Evolutionary conservation across 2,113 vertebrate genomes (phyloP).

Genomic region (Chaetorhynchus papuensis): DNA sequence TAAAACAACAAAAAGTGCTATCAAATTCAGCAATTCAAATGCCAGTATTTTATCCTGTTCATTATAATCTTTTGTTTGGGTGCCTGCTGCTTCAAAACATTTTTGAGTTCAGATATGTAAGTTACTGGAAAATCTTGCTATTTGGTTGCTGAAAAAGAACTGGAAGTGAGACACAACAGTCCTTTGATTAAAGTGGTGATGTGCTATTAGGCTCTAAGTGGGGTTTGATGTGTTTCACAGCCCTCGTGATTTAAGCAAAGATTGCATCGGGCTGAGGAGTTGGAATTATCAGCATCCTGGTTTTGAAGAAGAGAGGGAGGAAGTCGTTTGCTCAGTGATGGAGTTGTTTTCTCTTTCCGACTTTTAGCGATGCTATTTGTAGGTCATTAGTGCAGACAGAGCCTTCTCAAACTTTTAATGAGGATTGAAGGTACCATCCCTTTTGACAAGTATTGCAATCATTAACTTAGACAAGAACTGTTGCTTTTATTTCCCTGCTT

Average conservation of each 20-base stretch:
- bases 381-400: neutral
- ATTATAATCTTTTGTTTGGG: neutral
- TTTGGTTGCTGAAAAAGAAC: neutral
- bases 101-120: neutral
- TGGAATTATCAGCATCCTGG: neutral
- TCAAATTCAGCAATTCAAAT: neutral
- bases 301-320: neutral
- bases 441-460: neutral
- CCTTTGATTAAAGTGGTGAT: neutral
- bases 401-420: neutral
- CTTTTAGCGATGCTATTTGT: neutral
- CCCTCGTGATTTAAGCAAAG: neutral
- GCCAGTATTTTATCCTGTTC: neutral
- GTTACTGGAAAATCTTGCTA: neutral
- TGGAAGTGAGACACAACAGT: neutral
- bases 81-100: neutral
- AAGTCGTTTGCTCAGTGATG: neutral
- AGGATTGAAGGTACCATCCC: neutral
- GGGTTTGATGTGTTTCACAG: neutral
- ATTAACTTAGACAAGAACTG: neutral
- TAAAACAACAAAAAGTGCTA: constrained; percentile 29
- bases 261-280: neutral
- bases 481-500: neutral
- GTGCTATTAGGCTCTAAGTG: neutral
- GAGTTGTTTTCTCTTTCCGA: neutral